These are phyloP conservation scores for Lymantria dispar DNA, from an alignment of 2,888 invertebrate genomes.

Conservation along the genomic window DNA sequence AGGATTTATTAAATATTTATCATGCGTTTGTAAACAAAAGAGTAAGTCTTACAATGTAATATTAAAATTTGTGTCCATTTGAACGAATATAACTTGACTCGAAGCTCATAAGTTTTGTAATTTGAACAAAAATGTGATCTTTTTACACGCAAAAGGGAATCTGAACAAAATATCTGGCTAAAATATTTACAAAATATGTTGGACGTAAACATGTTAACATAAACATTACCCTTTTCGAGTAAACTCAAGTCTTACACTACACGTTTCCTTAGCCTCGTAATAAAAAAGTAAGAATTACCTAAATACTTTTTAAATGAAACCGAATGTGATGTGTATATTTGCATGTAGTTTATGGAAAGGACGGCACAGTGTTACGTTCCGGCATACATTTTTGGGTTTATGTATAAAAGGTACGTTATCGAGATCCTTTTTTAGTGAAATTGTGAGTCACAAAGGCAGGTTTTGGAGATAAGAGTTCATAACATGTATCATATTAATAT, in stretches of 20 bases:
- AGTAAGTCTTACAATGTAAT: neutral
- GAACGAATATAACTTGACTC: neutral
- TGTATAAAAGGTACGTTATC: conserved; percentile 18
- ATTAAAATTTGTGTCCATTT: neutral
- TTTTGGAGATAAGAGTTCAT: too few species aligned
- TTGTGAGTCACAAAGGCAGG: too few species aligned
- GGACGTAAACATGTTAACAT: conserved; percentile 3
- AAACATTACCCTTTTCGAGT: conserved; percentile 8
- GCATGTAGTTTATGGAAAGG: conserved; percentile 24
- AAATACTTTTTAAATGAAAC: conserved; percentile 23
- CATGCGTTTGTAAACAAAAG: too few species aligned
- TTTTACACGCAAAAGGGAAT: conserved; percentile 2
- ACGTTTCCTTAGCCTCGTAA: conserved; percentile 6
- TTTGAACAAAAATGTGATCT: neutral
- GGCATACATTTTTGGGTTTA: conserved; percentile 21
- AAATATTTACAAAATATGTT: conserved; percentile 5
- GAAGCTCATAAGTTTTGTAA: too few species aligned
- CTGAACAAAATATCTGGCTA: neutral
- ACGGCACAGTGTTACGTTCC: conserved; percentile 12
- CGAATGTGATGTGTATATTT: conserved; percentile 35
- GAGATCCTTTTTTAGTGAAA: too few species aligned
- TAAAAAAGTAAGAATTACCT: conserved; percentile 17
- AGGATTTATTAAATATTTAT: too few species aligned
- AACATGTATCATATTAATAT: too few species aligned
- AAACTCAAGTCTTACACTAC: conserved; percentile 12